Evolutionary conservation across 2,797 vertebrate species (phyloP), one percentile per base, ranked within the genome.

Genomic region (Phylloscopus collybita): DNA sequence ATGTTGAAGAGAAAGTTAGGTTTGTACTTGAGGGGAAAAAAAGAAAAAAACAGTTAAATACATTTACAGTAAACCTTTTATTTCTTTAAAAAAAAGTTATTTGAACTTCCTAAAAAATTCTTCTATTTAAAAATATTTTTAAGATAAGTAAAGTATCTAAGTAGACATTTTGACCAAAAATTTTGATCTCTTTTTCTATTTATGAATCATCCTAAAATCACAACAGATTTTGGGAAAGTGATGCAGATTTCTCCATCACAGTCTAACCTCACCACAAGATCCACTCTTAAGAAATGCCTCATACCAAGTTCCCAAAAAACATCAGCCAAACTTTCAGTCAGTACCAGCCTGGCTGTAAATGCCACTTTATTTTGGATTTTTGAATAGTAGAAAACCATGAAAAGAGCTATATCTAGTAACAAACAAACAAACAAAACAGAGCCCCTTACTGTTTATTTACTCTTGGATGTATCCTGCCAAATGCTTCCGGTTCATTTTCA

Each of bases 401-500:
- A 73, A 93, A 78, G 13, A 82, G 6, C 1, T 34, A 47, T 40
- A 21, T 40, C 27, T 69, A 44, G 10, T 38, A 23, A 80, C 85
- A 65, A 34, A 40, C 13, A 5, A 13, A 49, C 38, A 38, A 23
- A 4, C 4, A 47, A 89, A 51, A 15, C 5, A 50, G 61, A 82
- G 5, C 8, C 12, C 13, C 8, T 62, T 65, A 49, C 16, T 62
- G 38, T 85, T 92, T 93, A 79, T 79, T 93, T 91, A 59, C 8
- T 87, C 60, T 44, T 79, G n/a, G 11, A 70, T 13, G 66, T 65
- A 61, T 57, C 26, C 62, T 75, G 36, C 75, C 79, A 50, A 59
- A 72, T 50, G 42, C 14, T 70, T 89, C 70, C 73, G 44, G 45
- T 76, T 91, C 38, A 20, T 88, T 80, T 93, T 91, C 69, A 64